Evolutionary conservation across 92 coral and sea anemone genomes (phyloP), one percentile per base, ranked within the genome.

Genomic region (Epizoanthus rinbou): DNA sequence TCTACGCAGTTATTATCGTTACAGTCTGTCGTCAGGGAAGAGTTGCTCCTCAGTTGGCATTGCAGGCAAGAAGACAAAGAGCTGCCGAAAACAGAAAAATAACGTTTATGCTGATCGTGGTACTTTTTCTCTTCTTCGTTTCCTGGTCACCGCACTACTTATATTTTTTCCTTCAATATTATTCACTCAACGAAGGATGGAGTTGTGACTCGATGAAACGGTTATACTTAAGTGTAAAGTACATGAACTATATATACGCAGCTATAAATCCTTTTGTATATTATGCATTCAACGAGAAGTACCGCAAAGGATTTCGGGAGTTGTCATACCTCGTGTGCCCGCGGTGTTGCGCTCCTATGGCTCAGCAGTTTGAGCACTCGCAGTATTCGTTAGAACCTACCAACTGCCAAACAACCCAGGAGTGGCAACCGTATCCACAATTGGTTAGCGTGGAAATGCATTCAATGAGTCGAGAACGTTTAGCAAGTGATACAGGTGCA

Each of bases 201-300:
- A 37, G 39, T 21, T 76, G 82, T 37, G 58, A 45, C 37, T 76
- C 62, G 18, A n/a, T 76, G 71, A 39, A 78, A 78, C 41, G 43
- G 6, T 78, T 78, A 37, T 60, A 68, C 13, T 78, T 78, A 1
- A 21, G 57, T 7, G 82, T 69, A 5, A 78, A 39, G 43, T 78
- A 78, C 23, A 60, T 78, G 82, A 78, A 78, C 15, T 78, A 78
- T 39, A 69, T 39, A 21, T 60, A 78, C 25, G 82, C 82, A 3
- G 82, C 70, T 16, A 39, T 78, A 19, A 78, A 78, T 57, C 82
- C 82, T 31, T 60, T 78, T 15, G 64, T 78, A 78, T 78, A 78
- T 22, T 78, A 78, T 21, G 39, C 70, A 13, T 78, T 78, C 17
- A 78, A 78, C 65, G 71, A 78, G 4, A 78, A 70, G 21, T 78